phyloP scores from a whole-genome alignment of 2,888 invertebrate genomes.

The Fabriciana adippe region DNA sequence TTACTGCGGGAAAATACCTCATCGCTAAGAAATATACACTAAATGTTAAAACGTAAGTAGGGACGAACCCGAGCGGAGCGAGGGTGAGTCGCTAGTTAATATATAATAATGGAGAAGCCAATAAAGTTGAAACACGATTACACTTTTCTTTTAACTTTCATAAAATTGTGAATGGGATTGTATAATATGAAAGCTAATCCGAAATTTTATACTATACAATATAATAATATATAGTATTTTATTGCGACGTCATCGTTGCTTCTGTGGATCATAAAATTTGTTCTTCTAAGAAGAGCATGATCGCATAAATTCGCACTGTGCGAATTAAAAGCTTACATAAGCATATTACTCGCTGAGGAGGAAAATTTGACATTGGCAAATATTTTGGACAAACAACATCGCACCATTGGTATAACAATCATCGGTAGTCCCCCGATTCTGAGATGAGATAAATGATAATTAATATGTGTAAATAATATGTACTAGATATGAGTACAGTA shows the following conservation, averaged over 20 bases:
- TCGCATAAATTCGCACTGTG: slow-evolving; percentile 19
- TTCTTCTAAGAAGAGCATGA: slow-evolving; percentile 1
- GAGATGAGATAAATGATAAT: background rate
- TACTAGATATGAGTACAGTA: background rate
- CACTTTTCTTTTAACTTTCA: too few species aligned
- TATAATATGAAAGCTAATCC: too few species aligned
- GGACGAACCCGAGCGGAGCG: too few species aligned
- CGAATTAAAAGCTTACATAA: slow-evolving; percentile 21
- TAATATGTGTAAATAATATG: background rate
- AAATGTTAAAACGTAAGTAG: too few species aligned
- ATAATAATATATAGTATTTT: too few species aligned
- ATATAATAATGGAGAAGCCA: background rate
- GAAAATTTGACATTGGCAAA: slow-evolving; percentile 31
- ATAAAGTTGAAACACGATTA: background rate
- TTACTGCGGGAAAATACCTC: too few species aligned
- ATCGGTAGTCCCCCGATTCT: slow-evolving; percentile 7
- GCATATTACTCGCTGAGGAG: slow-evolving; percentile 12
- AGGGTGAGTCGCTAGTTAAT: too few species aligned
- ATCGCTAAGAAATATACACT: too few species aligned
- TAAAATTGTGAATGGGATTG: too few species aligned
- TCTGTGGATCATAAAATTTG: too few species aligned
- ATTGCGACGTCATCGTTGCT: too few species aligned
- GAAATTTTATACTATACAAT: too few species aligned
- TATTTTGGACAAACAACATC: slow-evolving; percentile 30
- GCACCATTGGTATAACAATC: slow-evolving; percentile 6